Evolutionary conservation across 2,888 invertebrate genomes (phyloP).

Genomic region (Mactromeris polynyma): DNA sequence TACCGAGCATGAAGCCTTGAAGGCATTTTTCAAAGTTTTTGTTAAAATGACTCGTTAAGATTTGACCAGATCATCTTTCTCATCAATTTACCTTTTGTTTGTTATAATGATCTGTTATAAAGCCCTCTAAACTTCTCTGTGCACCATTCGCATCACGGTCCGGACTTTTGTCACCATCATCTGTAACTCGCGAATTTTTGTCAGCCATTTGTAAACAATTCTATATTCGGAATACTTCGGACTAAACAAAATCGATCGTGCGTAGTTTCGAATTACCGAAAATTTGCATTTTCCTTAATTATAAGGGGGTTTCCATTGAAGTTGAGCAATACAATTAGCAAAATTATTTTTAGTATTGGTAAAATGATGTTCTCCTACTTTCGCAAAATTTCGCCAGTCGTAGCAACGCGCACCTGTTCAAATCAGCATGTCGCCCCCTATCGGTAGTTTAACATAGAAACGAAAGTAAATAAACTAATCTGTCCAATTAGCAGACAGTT

Average conservation of each 20-base stretch:
- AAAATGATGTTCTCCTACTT: not conserved
- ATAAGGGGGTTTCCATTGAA: not conserved
- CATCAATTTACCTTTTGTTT: constrained; percentile 73
- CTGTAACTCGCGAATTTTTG: constrained; percentile 40
- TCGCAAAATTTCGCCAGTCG: not conserved
- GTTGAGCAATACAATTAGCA: not conserved
- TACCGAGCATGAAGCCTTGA: not conserved
- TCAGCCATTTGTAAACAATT: constrained; percentile 77
- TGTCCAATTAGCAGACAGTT: constrained; percentile 20
- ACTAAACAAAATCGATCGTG: too few species aligned
- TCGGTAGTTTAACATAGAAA: constrained; percentile 61
- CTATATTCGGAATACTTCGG: not conserved
- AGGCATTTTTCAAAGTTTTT: not conserved
- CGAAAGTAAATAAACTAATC: constrained; percentile 31
- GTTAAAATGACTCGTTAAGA: too few species aligned
- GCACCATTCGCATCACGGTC: constrained; percentile 14
- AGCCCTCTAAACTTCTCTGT: constrained; percentile 73
- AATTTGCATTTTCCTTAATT: not conserved
- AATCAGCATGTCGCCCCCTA: constrained; percentile 52
- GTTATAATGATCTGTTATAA: constrained; percentile 78
- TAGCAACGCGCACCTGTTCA: constrained; percentile 58
- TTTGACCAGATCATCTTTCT: too few species aligned
- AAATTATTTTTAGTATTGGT: not conserved
- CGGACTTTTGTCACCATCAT: constrained; percentile 45
- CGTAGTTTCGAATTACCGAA: not conserved